Base-by-base conservation (phyloP, 2,113 vertebrate genomes). In the Festucalex cinctus region DNA sequence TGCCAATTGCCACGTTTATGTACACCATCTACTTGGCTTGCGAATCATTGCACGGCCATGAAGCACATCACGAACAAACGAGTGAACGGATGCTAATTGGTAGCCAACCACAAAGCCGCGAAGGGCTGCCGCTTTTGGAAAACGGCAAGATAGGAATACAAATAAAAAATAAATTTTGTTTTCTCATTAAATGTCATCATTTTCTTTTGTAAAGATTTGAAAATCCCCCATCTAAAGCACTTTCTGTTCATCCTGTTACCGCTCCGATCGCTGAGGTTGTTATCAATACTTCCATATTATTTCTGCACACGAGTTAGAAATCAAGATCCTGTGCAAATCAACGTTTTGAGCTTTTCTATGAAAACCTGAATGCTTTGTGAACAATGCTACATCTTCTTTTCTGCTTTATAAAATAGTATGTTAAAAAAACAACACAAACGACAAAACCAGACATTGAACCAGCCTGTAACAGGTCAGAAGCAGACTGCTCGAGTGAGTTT, bases 381-480 rank as follows among this genome's bases (percentile, higher is more conserved):
- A 93, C 92, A 92, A 93, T 96, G 95, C 95, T 97, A 96, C 95
- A 96, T 96, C 92, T 92, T 87, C 74, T 77, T 82, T 83, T 81
- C 82, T 86, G 89, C 85, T 90, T 85, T 91, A 88, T 90, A 82
- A 77, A 89, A 88, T 80, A 83, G 84, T 86, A 90, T 78, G 80
- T 82, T 89, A 70, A 85, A 90, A 90, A 90, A 77, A 73, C 53
- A 79, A 88, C 82, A 76, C 73, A 57, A 79, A 88, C 82, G 74
- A 76, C 73, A 53, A 66, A 72, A 54, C 67, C 72, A 78, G 74
- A 84, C n/a, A 77, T 79, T 85, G 69, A 89, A 88, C 82, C 80
- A 78, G 81, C 80, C 84, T 70, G 49, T 81, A 80, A 86, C 84
- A 83, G 71, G 76, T 80, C 81, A 78, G 83, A 88, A 82, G 60